Evolutionary conservation across 2,113 vertebrate species (phyloP).

Genomic region (Talpa occidentalis): DNA sequence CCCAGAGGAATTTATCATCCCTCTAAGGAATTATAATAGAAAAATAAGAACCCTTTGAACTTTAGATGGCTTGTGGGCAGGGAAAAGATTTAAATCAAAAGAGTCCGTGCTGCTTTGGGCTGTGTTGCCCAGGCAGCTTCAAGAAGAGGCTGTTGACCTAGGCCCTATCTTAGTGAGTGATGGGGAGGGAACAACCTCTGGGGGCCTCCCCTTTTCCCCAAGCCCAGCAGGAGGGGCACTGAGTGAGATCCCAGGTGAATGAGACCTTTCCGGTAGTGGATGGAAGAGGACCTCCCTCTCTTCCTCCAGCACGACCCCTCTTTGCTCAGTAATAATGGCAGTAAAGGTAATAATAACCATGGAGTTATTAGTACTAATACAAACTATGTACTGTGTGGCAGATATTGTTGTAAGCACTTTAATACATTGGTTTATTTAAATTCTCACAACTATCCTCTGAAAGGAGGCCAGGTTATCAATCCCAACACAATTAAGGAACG

Average conservation of each 20-base stretch:
- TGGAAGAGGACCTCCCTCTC: not conserved
- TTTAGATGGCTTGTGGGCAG: not conserved
- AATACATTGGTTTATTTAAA: not conserved
- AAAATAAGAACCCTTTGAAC: slow-evolving; percentile 61
- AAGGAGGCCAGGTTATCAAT: not conserved
- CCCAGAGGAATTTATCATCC: slow-evolving; percentile 35
- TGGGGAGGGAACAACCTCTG: not conserved
- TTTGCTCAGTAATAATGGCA: not conserved
- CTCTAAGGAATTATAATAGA: slow-evolving; percentile 45
- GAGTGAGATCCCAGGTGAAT: not conserved
- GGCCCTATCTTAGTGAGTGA: not conserved
- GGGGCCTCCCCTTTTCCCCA: not conserved
- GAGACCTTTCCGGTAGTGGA: not conserved
- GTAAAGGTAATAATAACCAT: not conserved
- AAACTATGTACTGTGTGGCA: not conserved
- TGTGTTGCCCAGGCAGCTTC: not conserved
- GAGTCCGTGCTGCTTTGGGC: not conserved
- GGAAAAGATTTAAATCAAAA: slow-evolving; percentile 36
- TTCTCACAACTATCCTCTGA: not conserved
- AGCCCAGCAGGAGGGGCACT: not conserved
- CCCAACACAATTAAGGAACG: not conserved
- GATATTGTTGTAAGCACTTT: not conserved
- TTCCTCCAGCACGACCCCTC: not conserved
- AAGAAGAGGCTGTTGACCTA: not conserved
- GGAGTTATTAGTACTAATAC: not conserved